Evolutionary conservation across 2,888 invertebrate genomes (phyloP), one percentile per base, ranked within the genome.

Genomic region (Ectobius pallidus): DNA sequence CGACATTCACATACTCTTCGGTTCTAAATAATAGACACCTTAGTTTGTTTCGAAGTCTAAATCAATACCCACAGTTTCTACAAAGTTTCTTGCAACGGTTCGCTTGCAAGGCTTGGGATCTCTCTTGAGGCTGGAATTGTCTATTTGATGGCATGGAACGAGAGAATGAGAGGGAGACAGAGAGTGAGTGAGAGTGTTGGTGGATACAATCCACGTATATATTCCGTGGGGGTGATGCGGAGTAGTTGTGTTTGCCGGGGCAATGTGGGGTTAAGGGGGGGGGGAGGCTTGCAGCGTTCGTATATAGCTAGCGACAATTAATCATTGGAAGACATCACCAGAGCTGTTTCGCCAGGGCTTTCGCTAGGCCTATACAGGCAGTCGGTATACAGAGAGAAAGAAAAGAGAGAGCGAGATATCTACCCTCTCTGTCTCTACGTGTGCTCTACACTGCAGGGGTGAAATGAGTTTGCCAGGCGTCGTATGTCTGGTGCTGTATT

Each of bases 291-390:
- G 22, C 46, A 46, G 18, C 18, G 25, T 55, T 22, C 55, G 55
- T 25, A 30, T 18, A 16, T 58, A 9, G 61, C n/a, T 2, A 39
- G 63, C 63, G 42, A 63, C 63, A 39, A 63, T 63, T 63, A 63
- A 63, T 63, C 63, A 63, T 63, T 63, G 39, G 39, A 63, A 63
- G 63, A 63, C 63, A 34, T 32, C 18, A 63, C 39, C 22, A 39
- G 20, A 16, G 52, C 25, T 52, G 16, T 46, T 25, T 39, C 39
- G 52, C 52, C 46, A 25, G 52, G 25, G 22, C 52, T 14, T 25
- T 25, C 22, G 52, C 52, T 52, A 3, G 7, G 18, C 20, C n/a
- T 49, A 4, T 11, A 49, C 7, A 39, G 14, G 7, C 39, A 11
- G 6, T 18, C 20, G 49, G 22, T 22, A 49, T 22, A 20, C 20